Evolutionary conservation across 2,797 vertebrate genomes (phyloP).

Genomic region (Danio jaintianensis): DNA sequence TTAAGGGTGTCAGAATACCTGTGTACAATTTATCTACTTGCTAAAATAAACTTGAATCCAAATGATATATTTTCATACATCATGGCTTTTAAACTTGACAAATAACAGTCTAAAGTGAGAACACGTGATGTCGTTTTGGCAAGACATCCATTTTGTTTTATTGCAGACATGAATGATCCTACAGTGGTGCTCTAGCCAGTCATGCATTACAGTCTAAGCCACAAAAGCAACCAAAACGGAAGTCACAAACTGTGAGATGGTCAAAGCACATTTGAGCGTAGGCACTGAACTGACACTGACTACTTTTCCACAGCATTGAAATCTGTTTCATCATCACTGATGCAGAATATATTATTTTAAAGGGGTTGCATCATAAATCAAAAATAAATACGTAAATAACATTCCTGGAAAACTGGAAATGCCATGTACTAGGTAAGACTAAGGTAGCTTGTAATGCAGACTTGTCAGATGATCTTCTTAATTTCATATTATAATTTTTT

Average conservation of each 20-base stretch:
- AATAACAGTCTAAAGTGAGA: background rate
- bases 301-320: background rate
- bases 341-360: background rate
- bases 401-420: no score
- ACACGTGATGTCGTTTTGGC: background rate
- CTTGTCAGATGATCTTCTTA: no score
- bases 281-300: background rate
- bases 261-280: constrained; percentile 5
- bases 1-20: background rate
- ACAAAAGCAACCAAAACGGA: constrained; percentile 33
- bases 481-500: no score
- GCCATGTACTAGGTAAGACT: background rate
- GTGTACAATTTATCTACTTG: background rate
- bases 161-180: constrained; percentile 26
- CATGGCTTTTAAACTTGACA: background rate
- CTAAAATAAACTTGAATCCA: background rate
- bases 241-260: constrained; percentile 6
- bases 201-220: constrained; percentile 18
- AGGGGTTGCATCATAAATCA: background rate
- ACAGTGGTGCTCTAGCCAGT: constrained; percentile 1
- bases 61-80: no score
- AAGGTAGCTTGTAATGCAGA: background rate
- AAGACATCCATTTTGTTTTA: constrained; percentile 8
- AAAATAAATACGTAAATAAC: no score
- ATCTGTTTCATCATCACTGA: background rate